A percentile compares a stretch with the other conserved stretches of the same genome.
Evolutionary conservation across 2,888 invertebrate species (phyloP).

Genomic region (Heterodera filipjevi): DNA sequence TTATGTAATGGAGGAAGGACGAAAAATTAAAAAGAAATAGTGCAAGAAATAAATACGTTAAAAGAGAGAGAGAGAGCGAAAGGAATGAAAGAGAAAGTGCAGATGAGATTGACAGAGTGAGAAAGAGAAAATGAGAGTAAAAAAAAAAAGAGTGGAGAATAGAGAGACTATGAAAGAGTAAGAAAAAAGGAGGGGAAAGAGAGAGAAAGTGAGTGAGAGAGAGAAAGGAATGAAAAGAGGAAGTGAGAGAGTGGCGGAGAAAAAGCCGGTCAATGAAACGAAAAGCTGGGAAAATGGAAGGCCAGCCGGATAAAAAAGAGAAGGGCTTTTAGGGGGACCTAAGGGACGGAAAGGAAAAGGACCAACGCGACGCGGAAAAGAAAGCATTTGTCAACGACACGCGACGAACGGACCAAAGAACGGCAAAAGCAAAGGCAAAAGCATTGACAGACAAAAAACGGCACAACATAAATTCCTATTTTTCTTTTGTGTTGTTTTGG

Average conservation of each 20-base stretch:
- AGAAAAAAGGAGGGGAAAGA: background rate
- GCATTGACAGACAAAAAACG: background rate
- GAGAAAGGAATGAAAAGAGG: background rate
- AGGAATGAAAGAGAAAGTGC: too few species aligned
- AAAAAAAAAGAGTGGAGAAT: too few species aligned
- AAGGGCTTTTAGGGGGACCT: background rate
- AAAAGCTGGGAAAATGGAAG: background rate
- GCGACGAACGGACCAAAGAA: conserved; percentile 6
- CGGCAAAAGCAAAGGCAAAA: background rate
- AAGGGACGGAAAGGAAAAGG: background rate
- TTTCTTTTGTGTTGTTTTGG: too few species aligned
- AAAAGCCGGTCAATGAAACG: background rate
- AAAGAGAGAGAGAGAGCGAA: too few species aligned
- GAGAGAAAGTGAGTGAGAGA: background rate
- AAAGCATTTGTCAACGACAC: conserved; percentile 10
- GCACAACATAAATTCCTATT: too few species aligned
- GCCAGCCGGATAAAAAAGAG: background rate
- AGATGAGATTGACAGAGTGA: too few species aligned
- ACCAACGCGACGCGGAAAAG: background rate
- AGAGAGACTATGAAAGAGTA: background rate
- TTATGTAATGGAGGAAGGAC: background rate
- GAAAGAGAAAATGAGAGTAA: too few species aligned
- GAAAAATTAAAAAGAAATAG: too few species aligned
- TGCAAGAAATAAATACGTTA: background rate
- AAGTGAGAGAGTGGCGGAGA: background rate